Evolutionary conservation across 2,888 invertebrate genomes (phyloP).

Genomic region (Gnatocerus cornutus): DNA sequence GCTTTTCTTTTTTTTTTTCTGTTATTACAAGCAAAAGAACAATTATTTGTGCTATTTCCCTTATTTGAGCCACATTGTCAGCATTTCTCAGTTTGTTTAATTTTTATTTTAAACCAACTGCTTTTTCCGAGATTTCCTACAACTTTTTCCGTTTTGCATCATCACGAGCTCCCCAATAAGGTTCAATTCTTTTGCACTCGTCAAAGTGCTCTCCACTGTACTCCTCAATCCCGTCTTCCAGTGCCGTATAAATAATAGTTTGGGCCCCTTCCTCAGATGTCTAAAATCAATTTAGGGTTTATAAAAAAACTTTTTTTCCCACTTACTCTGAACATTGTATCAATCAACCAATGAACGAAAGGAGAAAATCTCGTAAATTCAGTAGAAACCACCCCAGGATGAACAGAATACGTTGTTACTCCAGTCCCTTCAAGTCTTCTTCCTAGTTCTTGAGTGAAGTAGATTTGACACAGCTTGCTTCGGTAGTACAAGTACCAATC

Average conservation of each 20-base stretch:
- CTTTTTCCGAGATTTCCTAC: constrained; percentile 18
- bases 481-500: constrained; percentile 37
- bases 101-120: background rate
- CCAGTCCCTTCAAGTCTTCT: constrained; percentile 48
- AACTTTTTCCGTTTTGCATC: constrained; percentile 12
- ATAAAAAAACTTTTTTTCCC: too few species aligned
- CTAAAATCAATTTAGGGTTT: too few species aligned
- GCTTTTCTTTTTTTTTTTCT: constrained; percentile 48
- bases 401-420: constrained; percentile 50
- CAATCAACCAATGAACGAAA: background rate
- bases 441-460: constrained; percentile 53
- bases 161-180: constrained; percentile 19
- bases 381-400: constrained; percentile 50
- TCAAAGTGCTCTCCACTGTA: constrained; percentile 22
- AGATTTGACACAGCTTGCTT: constrained; percentile 53
- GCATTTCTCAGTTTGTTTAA: too few species aligned
- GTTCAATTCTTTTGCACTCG: constrained; percentile 10
- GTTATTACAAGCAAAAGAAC: background rate
- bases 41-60: too few species aligned
- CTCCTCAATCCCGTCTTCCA: constrained; percentile 17
- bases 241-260: constrained; percentile 13
- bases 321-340: constrained; percentile 9
- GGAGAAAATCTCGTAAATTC: constrained; percentile 2
- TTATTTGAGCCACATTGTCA: too few species aligned
- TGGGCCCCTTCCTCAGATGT: constrained; percentile 28